Evolutionary conservation across 2,113 vertebrate genomes (phyloP).

Genomic region (Glaucidium brasilianum): DNA sequence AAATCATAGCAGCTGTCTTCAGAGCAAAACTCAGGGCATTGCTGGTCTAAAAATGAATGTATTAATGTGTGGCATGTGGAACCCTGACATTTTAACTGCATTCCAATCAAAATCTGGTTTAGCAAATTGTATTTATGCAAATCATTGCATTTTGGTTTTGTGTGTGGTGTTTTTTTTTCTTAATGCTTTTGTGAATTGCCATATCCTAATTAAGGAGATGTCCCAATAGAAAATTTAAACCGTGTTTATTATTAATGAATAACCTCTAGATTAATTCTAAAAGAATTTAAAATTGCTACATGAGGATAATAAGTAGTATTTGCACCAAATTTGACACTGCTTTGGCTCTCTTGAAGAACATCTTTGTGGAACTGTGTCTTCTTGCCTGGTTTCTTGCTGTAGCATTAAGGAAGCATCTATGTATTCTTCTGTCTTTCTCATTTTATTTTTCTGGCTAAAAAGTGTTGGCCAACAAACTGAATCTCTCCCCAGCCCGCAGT

Average conservation of each 20-base stretch:
- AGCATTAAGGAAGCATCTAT: not conserved
- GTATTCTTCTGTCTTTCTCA: not conserved
- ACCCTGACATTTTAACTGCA: not conserved
- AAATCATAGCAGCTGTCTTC: constrained; percentile 1
- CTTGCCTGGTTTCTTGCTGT: not conserved
- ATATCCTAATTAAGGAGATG: not conserved
- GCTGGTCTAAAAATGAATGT: not conserved
- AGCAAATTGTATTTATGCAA: not conserved
- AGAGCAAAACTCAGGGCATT: not conserved
- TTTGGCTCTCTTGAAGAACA: not conserved
- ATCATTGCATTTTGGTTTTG: not conserved
- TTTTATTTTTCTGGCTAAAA: not conserved
- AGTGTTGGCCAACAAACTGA: not conserved
- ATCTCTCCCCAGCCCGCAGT: too few species aligned
- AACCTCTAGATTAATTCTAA: not conserved
- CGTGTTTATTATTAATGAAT: not conserved
- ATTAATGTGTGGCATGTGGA: not conserved
- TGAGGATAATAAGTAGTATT: not conserved
- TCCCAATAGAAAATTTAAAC: not conserved
- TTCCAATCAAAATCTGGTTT: not conserved
- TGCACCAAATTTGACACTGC: not conserved
- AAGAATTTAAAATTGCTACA: not conserved
- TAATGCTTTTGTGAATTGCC: not conserved
- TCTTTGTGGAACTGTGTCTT: not conserved
- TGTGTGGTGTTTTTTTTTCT: not conserved